Percentiles rank a stretch among this genome's conserved stretches.
Conservation (phyloP, 2,888 invertebrate species). For the Hesperia comma region DNA sequence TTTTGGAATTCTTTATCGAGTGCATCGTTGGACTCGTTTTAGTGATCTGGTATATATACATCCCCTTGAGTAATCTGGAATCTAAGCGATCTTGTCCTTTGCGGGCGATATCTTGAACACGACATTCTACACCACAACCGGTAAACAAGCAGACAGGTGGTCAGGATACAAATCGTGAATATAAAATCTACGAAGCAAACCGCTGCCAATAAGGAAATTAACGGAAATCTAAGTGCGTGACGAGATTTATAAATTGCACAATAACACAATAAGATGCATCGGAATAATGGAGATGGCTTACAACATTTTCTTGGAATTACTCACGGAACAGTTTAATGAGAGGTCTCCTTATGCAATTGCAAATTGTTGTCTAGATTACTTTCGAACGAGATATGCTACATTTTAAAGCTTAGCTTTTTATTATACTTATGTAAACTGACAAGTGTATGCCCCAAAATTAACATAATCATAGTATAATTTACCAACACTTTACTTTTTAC, state of each 20-base stretch:
- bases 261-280: constrained; percentile 33
- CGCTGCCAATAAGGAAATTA: constrained; percentile 45
- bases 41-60: constrained; percentile 15
- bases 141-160: constrained; percentile 42
- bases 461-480: not conserved
- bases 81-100: constrained; percentile 9
- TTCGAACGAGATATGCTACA: constrained; percentile 18
- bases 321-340: constrained; percentile 31
- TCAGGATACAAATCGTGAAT: constrained; percentile 39
- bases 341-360: constrained; percentile 21
- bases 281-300: constrained; percentile 29
- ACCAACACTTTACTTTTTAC: too few relatives aligned
- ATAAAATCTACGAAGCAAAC: constrained; percentile 37
- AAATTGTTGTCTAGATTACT: constrained; percentile 22
- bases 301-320: constrained; percentile 27
- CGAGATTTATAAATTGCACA: constrained; percentile 30
- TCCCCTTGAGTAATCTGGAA: constrained; percentile 21
- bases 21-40: not conserved
- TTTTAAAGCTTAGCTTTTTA: not conserved
- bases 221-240: constrained; percentile 46
- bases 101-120: constrained; percentile 14
- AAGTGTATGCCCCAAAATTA: not conserved
- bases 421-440: not conserved
- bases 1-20: constrained; percentile 8
- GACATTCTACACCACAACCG: constrained; percentile 13